These are phyloP conservation scores for Tribolium madens DNA, from an alignment of 1,140 invertebrate species.

Conservation along the genomic window DNA sequence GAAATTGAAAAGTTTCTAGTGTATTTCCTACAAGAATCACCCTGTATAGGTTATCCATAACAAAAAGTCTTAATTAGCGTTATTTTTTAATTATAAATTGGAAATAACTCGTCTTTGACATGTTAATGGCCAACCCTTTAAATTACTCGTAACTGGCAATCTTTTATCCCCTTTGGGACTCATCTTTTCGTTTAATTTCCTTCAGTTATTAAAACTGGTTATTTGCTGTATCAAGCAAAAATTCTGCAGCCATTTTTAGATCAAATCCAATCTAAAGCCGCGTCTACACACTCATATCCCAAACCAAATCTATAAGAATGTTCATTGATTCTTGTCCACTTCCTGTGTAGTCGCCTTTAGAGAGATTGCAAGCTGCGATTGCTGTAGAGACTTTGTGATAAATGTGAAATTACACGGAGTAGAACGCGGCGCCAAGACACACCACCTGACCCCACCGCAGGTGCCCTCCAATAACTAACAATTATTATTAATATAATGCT, in stretches of 20 bases:
- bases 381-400: slow-evolving; percentile 32
- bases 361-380: slow-evolving; percentile 40
- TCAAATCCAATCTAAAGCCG: neutral
- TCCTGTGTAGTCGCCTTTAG: neutral
- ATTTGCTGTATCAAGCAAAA: slow-evolving; percentile 6
- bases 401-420: slow-evolving; percentile 45
- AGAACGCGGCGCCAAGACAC: slow-evolving; percentile 35
- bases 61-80: neutral
- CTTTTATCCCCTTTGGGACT: neutral
- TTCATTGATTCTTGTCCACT: neutral
- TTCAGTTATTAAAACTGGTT: slow-evolving; percentile 22
- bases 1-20: too few relatives aligned
- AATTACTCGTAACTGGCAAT: neutral
- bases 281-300: neutral
- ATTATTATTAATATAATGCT: slow-evolving; percentile 25
- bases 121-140: neutral
- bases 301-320: neutral
- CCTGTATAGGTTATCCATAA: neutral
- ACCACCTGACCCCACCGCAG: slow-evolving; percentile 32
- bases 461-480: slow-evolving; percentile 26
- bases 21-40: too few relatives aligned
- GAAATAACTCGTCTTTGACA: neutral
- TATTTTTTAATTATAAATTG: neutral
- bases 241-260: neutral
- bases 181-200: slow-evolving; percentile 15